phyloP scores from a whole-genome alignment of 2,797 vertebrate species.

The Morelia viridis region DNA sequence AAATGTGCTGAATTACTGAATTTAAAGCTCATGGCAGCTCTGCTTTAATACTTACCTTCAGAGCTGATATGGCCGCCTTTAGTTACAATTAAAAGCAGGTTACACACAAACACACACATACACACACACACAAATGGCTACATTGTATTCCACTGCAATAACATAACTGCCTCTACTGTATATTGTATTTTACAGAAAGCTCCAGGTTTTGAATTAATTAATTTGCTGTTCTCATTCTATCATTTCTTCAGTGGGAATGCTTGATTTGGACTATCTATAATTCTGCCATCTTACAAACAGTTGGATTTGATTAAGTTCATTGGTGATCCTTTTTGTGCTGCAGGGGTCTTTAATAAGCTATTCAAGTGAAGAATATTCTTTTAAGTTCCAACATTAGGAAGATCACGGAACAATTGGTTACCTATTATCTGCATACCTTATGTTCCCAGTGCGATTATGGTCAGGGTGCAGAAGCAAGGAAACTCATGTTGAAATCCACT shows the following conservation, averaged over 20 bases:
- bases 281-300: neutral
- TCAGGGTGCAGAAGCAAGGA: neutral
- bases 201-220: neutral
- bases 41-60: neutral
- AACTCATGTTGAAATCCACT: neutral
- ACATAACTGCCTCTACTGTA: neutral
- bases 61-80: neutral
- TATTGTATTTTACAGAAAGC: neutral
- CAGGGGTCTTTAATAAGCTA: neutral
- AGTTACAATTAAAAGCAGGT: neutral
- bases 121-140: neutral
- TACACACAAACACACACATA: neutral
- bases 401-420: conserved; percentile 48
- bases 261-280: neutral
- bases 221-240: neutral
- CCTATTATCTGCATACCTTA: conserved; percentile 47
- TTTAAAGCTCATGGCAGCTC: neutral
- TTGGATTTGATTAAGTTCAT: neutral
- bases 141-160: neutral
- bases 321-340: neutral
- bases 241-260: neutral
- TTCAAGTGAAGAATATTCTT: neutral
- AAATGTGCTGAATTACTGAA: neutral
- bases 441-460: neutral
- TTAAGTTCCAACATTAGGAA: conserved; percentile 34